Evolutionary conservation across 1,140 invertebrate species (phyloP).

Genomic region (Zophobas atratus): DNA sequence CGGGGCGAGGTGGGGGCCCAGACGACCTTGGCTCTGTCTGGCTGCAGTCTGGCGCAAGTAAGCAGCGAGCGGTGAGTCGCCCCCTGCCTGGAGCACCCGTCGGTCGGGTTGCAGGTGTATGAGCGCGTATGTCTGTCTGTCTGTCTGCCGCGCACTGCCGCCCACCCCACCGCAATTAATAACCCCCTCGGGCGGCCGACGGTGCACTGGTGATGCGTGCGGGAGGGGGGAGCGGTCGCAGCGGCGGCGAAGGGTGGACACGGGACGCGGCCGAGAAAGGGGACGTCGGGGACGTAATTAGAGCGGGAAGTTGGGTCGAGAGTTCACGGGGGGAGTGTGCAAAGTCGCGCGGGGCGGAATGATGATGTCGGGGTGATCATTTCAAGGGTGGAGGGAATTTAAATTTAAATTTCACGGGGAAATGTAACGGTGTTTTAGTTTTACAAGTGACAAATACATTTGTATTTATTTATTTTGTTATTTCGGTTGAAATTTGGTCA

Average conservation of each 20-base stretch:
- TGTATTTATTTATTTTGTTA: too few species aligned
- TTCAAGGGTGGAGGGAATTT: too few species aligned
- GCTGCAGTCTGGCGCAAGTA: conserved; percentile 51
- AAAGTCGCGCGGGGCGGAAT: too few species aligned
- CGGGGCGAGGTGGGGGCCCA: conserved; percentile 41
- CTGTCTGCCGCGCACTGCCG: conserved; percentile 3
- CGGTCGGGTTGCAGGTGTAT: conserved; percentile 42
- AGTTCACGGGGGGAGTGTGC: too few species aligned
- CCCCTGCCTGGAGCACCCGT: conserved; percentile 45
- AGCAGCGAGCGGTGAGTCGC: neutral
- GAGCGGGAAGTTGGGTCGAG: too few species aligned
- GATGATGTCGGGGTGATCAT: too few species aligned
- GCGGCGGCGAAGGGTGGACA: neutral
- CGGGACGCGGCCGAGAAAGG: neutral
- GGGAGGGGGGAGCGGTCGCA: neutral
- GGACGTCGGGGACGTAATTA: too few species aligned
- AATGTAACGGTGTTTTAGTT: too few species aligned
- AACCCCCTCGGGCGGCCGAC: conserved; percentile 11
- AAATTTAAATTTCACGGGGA: too few species aligned
- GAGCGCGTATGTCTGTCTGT: conserved; percentile 13
- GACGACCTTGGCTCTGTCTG: conserved; percentile 54
- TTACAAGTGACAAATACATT: too few species aligned
- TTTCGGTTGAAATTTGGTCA: too few species aligned
- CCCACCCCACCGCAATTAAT: conserved; percentile 42
- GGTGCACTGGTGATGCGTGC: conserved; percentile 1